phyloP scores from a whole-genome alignment of 2,113 vertebrate genomes.

The Bungarus multicinctus region DNA sequence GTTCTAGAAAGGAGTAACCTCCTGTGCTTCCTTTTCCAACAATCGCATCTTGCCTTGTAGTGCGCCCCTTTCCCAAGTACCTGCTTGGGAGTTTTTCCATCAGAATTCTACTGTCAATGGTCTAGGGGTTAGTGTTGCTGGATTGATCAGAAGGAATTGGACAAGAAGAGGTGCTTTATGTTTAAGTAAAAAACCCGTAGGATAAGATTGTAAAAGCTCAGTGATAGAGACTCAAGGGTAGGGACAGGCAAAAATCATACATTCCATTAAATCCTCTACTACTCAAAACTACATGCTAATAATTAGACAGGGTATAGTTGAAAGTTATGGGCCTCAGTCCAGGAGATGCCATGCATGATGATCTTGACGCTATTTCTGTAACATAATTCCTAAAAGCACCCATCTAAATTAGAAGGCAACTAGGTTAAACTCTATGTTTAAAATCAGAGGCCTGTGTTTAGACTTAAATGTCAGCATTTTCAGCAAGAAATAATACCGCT shows the following conservation, averaged over 20 bases:
- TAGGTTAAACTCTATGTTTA: background rate
- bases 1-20: background rate
- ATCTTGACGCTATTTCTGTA: constrained; percentile 15
- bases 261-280: background rate
- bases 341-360: background rate
- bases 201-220: background rate
- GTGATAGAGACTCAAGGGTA: constrained; percentile 16
- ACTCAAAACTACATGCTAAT: constrained; percentile 17
- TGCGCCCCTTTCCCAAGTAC: constrained; percentile 1
- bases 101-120: background rate
- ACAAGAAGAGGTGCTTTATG: background rate
- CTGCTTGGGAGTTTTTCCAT: background rate
- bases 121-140: background rate
- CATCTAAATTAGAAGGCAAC: constrained; percentile 6
- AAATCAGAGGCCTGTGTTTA: background rate
- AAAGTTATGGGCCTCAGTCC: background rate
- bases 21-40: background rate
- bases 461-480: background rate
- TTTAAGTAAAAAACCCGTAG: background rate
- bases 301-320: background rate
- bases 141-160: background rate
- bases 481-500: background rate
- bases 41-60: background rate
- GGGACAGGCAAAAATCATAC: constrained; percentile 16
- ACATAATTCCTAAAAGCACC: constrained; percentile 28